Percentiles rank a stretch among this genome's conserved stretches.
Evolutionary conservation across 1,140 invertebrate species (phyloP).

Genomic region (Drosophila takahashii): DNA sequence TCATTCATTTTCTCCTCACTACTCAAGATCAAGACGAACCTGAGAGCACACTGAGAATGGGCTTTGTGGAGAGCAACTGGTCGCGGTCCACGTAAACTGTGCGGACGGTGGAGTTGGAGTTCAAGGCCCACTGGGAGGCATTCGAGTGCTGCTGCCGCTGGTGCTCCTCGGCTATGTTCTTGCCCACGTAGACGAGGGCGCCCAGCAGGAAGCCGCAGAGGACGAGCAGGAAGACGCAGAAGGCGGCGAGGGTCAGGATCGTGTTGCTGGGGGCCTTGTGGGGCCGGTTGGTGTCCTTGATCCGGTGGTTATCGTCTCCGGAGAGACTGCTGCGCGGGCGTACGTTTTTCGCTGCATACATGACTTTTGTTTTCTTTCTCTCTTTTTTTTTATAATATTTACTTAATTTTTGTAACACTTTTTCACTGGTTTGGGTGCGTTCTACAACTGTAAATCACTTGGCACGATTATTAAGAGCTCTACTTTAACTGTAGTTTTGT

Average conservation of each 20-base stretch:
- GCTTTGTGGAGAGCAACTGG: conserved; percentile 73
- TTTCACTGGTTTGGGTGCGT: conserved; percentile 28
- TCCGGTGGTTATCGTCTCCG: conserved; percentile 80
- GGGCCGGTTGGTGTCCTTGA: conserved; percentile 71
- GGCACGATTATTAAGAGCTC: conserved; percentile 5
- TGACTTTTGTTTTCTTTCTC: conserved; percentile 31
- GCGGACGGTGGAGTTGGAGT: conserved; percentile 53
- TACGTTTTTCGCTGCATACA: conserved; percentile 78
- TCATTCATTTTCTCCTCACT: neutral
- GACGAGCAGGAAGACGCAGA: conserved; percentile 85
- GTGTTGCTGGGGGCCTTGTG: conserved; percentile 72
- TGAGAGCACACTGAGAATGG: conserved; percentile 68
- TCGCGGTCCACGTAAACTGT: conserved; percentile 66
- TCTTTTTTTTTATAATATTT: conserved; percentile 5
- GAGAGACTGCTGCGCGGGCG: conserved; percentile 82
- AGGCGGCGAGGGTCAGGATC: conserved; percentile 83
- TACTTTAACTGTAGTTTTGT: conserved; percentile 27
- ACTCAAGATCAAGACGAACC: conserved; percentile 51
- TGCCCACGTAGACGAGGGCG: conserved; percentile 85
- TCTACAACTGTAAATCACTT: conserved; percentile 14
- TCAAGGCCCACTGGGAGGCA: conserved; percentile 23
- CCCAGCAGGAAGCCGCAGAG: conserved; percentile 85
- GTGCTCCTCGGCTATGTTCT: conserved; percentile 81
- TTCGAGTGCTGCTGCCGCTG: conserved; percentile 52
- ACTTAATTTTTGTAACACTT: too few species aligned